Evolutionary conservation across 2,888 invertebrate genomes (phyloP).

Genomic region (Tachystola acroxantha): DNA sequence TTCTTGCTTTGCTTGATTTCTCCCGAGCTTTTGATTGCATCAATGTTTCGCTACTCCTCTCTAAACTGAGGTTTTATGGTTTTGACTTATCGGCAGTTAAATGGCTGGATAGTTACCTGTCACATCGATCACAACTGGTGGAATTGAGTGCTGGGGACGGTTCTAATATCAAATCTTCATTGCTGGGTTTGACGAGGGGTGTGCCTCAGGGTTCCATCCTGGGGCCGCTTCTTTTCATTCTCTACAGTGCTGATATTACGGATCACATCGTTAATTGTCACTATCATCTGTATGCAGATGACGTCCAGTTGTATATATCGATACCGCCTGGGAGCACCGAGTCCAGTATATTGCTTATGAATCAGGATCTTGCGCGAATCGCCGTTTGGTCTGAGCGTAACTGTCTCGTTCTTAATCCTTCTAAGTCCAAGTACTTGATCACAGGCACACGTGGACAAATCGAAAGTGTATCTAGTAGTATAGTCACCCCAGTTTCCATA

Average conservation of each 20-base stretch:
- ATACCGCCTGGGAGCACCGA: neutral
- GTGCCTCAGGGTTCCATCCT: no score
- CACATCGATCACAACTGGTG: neutral
- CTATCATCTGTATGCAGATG: no score
- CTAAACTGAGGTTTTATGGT: conserved; percentile 15
- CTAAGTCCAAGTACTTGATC: no score
- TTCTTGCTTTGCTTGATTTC: no score
- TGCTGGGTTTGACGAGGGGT: neutral
- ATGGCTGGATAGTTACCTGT: conserved; percentile 7
- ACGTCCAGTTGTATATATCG: conserved; percentile 9
- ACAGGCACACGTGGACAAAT: no score
- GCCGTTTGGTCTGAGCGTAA: conserved; percentile 2
- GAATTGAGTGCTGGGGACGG: neutral
- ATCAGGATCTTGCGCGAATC: conserved; percentile 4
- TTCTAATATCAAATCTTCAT: neutral
- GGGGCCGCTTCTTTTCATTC: conserved; percentile 9
- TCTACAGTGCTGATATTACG: conserved; percentile 11
- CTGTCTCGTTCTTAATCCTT: no score
- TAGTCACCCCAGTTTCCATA: no score
- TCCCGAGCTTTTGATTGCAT: no score
- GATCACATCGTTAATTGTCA: conserved; percentile 5
- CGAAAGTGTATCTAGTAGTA: no score
- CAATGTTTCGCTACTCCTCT: conserved; percentile 15
- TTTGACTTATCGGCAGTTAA: neutral
- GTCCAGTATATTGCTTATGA: neutral